Evolutionary conservation across 2,113 vertebrate species (phyloP), one percentile per base, ranked within the genome.

Genomic region (Colistium nudipinnis): DNA sequence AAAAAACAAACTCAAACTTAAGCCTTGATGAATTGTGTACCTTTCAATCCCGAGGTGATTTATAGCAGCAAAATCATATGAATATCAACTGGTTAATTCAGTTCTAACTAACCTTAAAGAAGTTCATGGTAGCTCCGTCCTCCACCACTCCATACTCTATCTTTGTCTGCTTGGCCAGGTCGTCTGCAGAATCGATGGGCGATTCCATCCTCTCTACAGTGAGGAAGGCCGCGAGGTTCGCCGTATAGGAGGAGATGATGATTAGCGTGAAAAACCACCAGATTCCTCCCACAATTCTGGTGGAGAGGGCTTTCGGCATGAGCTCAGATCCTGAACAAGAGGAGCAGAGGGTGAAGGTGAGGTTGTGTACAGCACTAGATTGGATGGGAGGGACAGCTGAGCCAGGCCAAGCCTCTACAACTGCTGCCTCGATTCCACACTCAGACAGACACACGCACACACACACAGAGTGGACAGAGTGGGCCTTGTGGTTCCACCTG

Each of bases 221-320:
- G 88, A 99, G 96, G 93, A 99, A 99, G 86, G 97, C 97, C 62
- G 97, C 97, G 93, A 99, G 88, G 94, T 99, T 99, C 88, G 97
- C 97, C 87, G 97, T 99, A 84, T 99, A 99, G 82, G 97, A 99
- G 74, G 97, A 99, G 94, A 99, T 99, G 94, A 99, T 98, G 95
- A 99, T 99, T 91, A 99, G 95, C 64, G 97, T 99, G 92, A 99
- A 99, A 95, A 99, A 99, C 98, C 97, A 99, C 98, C 97, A 99
- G 93, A 99, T 99, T 89, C 98, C 98, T 91, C 98, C 97, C 88
- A 99, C 97, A 93, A 99, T 99, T 93, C 98, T 96, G 92, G 98
- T 99, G 90, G 98, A 99, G 81, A 99, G 95, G 80, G 98, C 98
- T 95, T 97, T 98, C 78, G 97, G 97, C 97, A 99, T 99, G 90